Evolutionary conservation across 2,797 vertebrate species (phyloP).

Genomic region (Crenichthys baileyi): DNA sequence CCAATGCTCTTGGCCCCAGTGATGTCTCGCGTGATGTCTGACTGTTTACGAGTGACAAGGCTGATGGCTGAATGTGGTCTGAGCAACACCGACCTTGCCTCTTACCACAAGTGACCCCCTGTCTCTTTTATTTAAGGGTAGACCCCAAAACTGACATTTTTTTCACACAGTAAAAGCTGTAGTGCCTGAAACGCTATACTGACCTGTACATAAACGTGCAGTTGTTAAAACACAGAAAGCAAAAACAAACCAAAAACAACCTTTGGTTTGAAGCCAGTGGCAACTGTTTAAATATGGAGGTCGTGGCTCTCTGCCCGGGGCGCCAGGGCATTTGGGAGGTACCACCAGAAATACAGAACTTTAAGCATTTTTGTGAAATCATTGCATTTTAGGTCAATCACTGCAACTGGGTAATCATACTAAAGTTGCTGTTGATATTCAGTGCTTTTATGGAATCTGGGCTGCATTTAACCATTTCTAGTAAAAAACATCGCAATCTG

Average conservation of each 20-base stretch:
- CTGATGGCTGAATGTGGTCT: slow-evolving; percentile 60
- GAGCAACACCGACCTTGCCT: slow-evolving; percentile 77
- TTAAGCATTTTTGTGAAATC: not conserved
- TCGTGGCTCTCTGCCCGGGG: not conserved
- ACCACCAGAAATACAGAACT: slow-evolving; percentile 4
- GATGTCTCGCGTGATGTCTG: slow-evolving; percentile 42
- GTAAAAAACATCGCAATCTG: not conserved
- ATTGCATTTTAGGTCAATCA: not conserved
- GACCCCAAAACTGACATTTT: slow-evolving; percentile 59
- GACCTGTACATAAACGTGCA: slow-evolving; percentile 55
- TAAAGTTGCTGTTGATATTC: not conserved
- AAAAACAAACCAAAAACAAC: not conserved
- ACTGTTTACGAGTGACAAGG: slow-evolving; percentile 65
- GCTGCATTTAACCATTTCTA: not conserved
- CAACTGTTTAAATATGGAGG: too few relatives aligned
- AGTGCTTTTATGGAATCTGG: not conserved
- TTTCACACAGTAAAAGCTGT: slow-evolving; percentile 53
- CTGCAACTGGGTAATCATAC: not conserved
- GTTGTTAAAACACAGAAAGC: slow-evolving; percentile 2
- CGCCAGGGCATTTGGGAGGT: slow-evolving; percentile 10
- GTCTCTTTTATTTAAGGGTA: slow-evolving; percentile 62
- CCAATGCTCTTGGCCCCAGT: slow-evolving; percentile 10
- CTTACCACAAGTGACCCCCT: slow-evolving; percentile 72
- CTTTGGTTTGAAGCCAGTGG: not conserved
- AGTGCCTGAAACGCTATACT: slow-evolving; percentile 46